Evolutionary conservation across 92 coral and sea anemone genomes (phyloP), one percentile per base, ranked within the genome.

Genomic region (Ricordea florida): DNA sequence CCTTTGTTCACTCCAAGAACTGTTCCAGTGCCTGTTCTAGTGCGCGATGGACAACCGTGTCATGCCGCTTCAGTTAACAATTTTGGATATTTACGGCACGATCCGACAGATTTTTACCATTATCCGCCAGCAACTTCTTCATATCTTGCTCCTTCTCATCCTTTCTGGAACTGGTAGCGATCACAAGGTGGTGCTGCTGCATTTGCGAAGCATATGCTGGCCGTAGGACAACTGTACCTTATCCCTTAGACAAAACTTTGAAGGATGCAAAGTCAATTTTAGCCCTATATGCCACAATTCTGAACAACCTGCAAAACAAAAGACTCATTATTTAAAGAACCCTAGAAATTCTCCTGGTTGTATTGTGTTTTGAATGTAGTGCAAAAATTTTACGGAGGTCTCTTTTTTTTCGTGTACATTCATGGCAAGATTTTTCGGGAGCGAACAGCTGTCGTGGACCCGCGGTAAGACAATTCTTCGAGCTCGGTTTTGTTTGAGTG

Each of bases 1-100:
- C 97, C 97, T 64, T 58, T 91, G 80, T 91, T 91, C 82, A 72
- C 97, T 55, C 97, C 97, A 41, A 86, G 97, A 51, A 91, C 97
- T 67, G 97, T 91, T 29, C 97, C 97, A 13, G 93, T 91, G 26
- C 93, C 97, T 40, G 93, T 91, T 31, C 72, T 91, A 29, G 97
- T 91, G 27, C 92, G 97, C 43, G 97, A 91, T 75, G 97, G 97
- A 31, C 97, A 91, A 45, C 97, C 97, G 22, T 91, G 97, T 62
- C 92, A 90, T 62, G 87, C 83, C 33, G 70, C 59, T 43, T 18
- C 80, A 36, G 67, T 91, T 75, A 87, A 79, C 69, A 89, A 81
- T 71, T 91, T 72, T 78, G 87, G 85, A 75, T 87, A 87, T 73
- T 65, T 83, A 48, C 59, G 83, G 10, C 89, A 83, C 57, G 93